A percentile compares a stretch with the other conserved stretches of the same genome.
Conservation (phyloP, 2,113 vertebrate species). For the Cyrtonyx montezumae region DNA sequence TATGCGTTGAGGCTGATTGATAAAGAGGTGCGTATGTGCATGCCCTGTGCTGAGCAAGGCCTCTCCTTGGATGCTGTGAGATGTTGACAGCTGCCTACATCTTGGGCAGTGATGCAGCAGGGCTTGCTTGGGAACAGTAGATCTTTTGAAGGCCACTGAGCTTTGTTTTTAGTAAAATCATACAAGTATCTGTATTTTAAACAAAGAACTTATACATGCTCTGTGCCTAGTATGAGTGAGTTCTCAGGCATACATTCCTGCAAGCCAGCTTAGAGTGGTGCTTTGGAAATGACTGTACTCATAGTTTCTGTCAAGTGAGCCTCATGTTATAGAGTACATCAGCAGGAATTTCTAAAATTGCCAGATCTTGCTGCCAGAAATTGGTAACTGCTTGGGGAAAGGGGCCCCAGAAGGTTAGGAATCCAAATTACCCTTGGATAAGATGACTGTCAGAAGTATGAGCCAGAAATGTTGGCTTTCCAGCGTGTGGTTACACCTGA, state of each 20-base stretch:
- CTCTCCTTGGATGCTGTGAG: accelerated
- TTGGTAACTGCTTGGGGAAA: neutral
- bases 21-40: conserved; percentile 65
- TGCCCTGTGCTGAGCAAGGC: accelerated
- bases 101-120: neutral
- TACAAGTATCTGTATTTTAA: neutral
- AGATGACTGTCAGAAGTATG: neutral
- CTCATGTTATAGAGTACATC: neutral
- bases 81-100: neutral
- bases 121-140: neutral
- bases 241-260: neutral
- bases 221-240: neutral
- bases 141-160: neutral
- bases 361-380: neutral
- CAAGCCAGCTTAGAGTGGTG: neutral
- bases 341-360: neutral
- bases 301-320: accelerated
- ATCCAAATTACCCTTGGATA: neutral
- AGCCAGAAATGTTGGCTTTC: neutral
- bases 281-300: neutral
- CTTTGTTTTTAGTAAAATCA: neutral
- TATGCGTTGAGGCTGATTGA: conserved; percentile 78
- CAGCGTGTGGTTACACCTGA: neutral
- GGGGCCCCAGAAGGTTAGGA: neutral
- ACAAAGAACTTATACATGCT: neutral